These are phyloP conservation scores for Tauraco hartlaubi DNA, from an alignment of 2,797 vertebrate genomes.

Conservation along the genomic window DNA sequence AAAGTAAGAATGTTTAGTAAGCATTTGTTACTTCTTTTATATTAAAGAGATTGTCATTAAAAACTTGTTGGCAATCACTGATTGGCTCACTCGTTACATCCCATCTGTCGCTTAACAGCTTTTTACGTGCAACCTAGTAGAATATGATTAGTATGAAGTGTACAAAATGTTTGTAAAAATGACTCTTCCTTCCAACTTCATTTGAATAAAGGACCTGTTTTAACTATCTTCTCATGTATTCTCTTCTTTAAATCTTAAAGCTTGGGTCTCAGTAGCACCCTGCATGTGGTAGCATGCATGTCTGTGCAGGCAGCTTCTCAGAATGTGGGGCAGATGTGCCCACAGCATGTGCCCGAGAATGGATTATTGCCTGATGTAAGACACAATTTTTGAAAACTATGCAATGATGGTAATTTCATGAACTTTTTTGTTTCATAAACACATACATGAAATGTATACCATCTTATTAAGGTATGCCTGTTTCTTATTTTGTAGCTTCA, in stretches of 20 bases:
- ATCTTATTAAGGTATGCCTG: not conserved
- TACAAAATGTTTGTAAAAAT: not conserved
- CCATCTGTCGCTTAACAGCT: not conserved
- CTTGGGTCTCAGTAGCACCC: not conserved
- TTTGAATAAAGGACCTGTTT: not conserved
- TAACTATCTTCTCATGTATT: not conserved
- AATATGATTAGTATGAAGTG: not conserved
- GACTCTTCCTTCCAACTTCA: not conserved
- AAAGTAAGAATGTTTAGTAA: not conserved
- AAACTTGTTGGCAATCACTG: not conserved
- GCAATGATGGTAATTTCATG: not conserved
- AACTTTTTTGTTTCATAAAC: not conserved
- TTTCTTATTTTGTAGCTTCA: constrained; percentile 88
- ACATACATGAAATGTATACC: not conserved
- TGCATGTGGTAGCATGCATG: not conserved
- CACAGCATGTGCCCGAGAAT: not conserved
- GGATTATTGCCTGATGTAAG: not conserved
- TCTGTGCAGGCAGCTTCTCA: not conserved
- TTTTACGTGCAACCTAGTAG: not conserved
- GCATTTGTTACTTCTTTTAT: not conserved
- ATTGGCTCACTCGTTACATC: not conserved
- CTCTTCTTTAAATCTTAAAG: not conserved
- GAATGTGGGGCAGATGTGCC: not conserved
- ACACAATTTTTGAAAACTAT: not conserved
- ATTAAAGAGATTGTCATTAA: not conserved